These are phyloP conservation scores for Podilymbus podiceps DNA, from an alignment of 2,113 vertebrate species.

Conservation along the genomic window DNA sequence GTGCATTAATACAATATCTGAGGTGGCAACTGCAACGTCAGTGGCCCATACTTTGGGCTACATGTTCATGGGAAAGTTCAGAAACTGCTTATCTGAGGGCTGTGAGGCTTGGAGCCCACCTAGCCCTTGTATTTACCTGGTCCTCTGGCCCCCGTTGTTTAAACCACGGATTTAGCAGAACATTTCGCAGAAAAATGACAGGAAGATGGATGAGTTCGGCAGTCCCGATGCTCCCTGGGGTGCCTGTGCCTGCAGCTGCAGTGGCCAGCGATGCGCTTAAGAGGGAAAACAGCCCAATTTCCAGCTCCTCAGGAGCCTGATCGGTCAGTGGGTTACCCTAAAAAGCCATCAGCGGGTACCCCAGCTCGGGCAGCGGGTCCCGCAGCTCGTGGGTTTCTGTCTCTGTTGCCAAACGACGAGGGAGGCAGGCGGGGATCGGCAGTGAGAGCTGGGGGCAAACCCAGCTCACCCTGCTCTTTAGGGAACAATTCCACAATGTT, in stretches of 20 bases:
- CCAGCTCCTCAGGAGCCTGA: neutral
- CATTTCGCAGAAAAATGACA: fast-evolving
- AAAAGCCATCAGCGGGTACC: fast-evolving
- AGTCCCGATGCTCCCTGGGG: neutral
- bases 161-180: neutral
- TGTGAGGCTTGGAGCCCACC: neutral
- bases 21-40: neutral
- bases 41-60: neutral
- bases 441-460: neutral
- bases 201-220: neutral
- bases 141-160: neutral
- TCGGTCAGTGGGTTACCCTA: neutral
- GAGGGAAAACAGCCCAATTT: neutral
- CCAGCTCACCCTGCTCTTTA: neutral
- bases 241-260: neutral
- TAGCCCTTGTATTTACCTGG: fast-evolving
- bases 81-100: neutral
- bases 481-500: neutral
- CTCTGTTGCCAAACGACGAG: neutral
- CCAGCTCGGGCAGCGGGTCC: neutral
- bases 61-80: neutral
- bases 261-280: fast-evolving
- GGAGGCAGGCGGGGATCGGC: neutral
- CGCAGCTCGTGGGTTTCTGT: neutral
- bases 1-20: fast-evolving